Conservation (phyloP, 1,140 invertebrate species). For the Platorchestia sp. region DNA sequence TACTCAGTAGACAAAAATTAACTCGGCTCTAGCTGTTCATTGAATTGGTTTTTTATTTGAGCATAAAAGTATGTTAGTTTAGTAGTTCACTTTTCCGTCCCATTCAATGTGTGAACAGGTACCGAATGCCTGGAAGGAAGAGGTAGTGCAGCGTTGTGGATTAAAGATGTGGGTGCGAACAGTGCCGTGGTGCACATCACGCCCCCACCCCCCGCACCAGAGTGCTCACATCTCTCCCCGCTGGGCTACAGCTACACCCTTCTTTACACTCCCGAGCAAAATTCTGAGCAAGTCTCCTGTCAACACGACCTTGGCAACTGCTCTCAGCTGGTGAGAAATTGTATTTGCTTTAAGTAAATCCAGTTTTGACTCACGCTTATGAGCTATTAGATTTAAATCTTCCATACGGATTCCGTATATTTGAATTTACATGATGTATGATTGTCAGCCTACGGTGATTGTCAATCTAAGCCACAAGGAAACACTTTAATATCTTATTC, state of each 20-base stretch:
- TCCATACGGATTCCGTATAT: background rate
- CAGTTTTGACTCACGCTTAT: no score
- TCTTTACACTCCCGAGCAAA: conserved; percentile 68
- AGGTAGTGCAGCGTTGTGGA: background rate
- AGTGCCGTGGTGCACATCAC: conserved; percentile 56
- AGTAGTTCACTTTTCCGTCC: background rate
- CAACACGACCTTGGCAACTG: background rate
- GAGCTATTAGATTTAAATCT: no score
- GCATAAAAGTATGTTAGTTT: background rate
- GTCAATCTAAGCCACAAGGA: no score
- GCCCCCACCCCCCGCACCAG: conserved; percentile 75
- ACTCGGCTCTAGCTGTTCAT: no score
- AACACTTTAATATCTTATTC: no score
- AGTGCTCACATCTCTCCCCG: conserved; percentile 73
- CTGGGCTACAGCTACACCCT: conserved; percentile 68
- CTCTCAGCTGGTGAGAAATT: background rate
- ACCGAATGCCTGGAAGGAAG: background rate
- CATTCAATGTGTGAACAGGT: background rate
- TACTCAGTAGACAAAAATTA: no score
- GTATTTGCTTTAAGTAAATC: background rate
- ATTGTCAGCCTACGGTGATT: no score
- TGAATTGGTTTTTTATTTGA: background rate
- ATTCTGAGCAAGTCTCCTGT: background rate
- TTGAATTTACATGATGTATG: background rate
- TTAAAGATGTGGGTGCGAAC: background rate